Conservation (phyloP, 2,888 invertebrate genomes). For the Brassicogethes aeneus region DNA sequence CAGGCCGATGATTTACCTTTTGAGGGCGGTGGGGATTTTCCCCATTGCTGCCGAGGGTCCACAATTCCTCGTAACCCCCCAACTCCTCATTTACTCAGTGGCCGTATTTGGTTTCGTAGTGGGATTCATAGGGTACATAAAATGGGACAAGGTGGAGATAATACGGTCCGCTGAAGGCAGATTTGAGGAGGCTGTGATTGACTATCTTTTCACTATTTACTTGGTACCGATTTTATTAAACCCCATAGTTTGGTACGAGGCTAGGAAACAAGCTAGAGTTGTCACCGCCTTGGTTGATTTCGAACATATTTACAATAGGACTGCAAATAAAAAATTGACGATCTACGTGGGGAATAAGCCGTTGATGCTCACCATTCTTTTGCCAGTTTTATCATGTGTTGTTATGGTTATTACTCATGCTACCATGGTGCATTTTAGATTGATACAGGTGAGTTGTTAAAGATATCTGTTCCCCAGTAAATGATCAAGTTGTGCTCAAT, state of each 20-base stretch:
- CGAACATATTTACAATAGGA: slow-evolving; percentile 54
- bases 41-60: slow-evolving; percentile 48
- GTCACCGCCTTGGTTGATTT: slow-evolving; percentile 59
- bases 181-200: slow-evolving; percentile 68
- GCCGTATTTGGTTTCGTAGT: slow-evolving; percentile 38
- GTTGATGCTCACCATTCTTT: slow-evolving; percentile 46
- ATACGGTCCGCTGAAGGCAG: slow-evolving; percentile 54
- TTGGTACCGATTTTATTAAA: slow-evolving; percentile 55
- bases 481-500: neutral
- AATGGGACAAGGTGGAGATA: slow-evolving; percentile 53
- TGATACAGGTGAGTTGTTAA: slow-evolving; percentile 44
- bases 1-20: slow-evolving; percentile 41
- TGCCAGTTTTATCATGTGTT: slow-evolving; percentile 53
- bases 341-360: slow-evolving; percentile 52
- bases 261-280: slow-evolving; percentile 51
- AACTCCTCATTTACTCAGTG: slow-evolving; percentile 51
- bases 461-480: neutral
- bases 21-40: slow-evolving; percentile 52
- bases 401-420: slow-evolving; percentile 60
- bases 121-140: slow-evolving; percentile 49
- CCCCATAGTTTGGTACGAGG: slow-evolving; percentile 60
- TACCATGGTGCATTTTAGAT: slow-evolving; percentile 60
- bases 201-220: slow-evolving; percentile 65
- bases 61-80: slow-evolving; percentile 42
- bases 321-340: slow-evolving; percentile 49